Conservation (phyloP, 2,797 vertebrate genomes). For the Lacerta bilineata region DNA sequence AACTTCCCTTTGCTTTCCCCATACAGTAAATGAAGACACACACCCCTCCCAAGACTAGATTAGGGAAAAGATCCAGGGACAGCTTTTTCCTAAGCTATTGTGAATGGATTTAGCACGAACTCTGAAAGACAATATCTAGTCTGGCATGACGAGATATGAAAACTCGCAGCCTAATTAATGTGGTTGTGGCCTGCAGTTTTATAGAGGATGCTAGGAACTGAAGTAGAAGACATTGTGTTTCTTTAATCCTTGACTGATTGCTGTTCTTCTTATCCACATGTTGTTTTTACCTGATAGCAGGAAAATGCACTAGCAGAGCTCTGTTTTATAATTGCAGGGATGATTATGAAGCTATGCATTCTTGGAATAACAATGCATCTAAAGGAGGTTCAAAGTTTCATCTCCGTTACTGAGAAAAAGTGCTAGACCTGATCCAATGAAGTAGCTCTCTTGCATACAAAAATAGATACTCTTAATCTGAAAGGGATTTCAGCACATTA, state of each 20-base stretch:
- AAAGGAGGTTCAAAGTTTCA: conserved; percentile 41
- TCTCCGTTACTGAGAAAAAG: conserved; percentile 41
- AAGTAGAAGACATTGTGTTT: conserved; percentile 8
- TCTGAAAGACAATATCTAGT: background rate
- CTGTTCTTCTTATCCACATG: background rate
- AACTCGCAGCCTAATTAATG: conserved; percentile 22
- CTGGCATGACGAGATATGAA: conserved; percentile 11
- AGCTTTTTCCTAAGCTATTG: background rate
- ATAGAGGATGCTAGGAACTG: background rate
- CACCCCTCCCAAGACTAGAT: background rate
- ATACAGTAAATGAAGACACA: background rate
- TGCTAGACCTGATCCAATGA: background rate
- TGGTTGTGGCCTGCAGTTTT: conserved; percentile 4
- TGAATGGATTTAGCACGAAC: background rate
- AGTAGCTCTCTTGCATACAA: conserved; percentile 21
- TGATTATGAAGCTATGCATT: conserved; percentile 19
- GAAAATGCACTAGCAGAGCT: conserved; percentile 22
- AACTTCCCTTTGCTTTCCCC: background rate
- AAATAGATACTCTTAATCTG: conserved; percentile 27
- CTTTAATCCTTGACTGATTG: conserved; percentile 35
- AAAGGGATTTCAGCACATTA: background rate
- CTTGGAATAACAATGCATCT: conserved; percentile 33
- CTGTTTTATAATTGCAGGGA: conserved; percentile 37
- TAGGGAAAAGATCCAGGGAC: background rate
- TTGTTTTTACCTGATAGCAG: conserved; percentile 36